Base-by-base conservation (phyloP, 2,797 vertebrate species). In the Brotogeris chrysoptera region DNA sequence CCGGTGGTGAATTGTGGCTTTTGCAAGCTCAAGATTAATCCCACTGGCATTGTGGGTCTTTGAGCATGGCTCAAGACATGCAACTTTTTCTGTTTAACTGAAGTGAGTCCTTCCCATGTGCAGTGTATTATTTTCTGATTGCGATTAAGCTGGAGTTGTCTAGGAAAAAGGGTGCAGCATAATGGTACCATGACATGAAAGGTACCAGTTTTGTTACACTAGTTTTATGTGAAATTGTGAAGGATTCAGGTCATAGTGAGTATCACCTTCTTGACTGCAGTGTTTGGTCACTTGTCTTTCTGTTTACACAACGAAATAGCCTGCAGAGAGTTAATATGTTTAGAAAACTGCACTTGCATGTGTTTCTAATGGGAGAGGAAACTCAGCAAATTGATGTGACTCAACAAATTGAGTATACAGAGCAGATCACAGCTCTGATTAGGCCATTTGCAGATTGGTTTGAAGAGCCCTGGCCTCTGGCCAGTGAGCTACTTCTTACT, bases 331-430 rank as follows among this genome's bases (percentile, higher is more conserved):
- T 73, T 80, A 86, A 90, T 80, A 36, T 36, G 43, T 80, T 92
- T 86, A 55, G 88, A 95, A 95, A 88, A 91, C 0, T 27, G 78
- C 86, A 86, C 72, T 92, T 78, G 70, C 6, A 1, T 78, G 30
- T 84, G 49, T 82, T 53, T 82, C 71, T 91, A 90, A 82, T 90
- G 64, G 87, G 82, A 92, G 80, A 95, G 85, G 80, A 87, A 95
- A 94, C 84, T 84, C 90, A 94, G 78, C 92, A 94, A 95, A 96
- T 95, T 92, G 92, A 94, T 93, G 91, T 95, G 96, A 94, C 96
- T 93, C 93, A 97, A 83, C 93, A 85, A 97, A 97, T 86, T 43
- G 92, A 94, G 92, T 72, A 78, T 84, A 63, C 64, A 70, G 93
- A 90, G 20, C 86, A 78, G 79, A 92, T 79, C 79, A 66, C 52